phyloP scores from a whole-genome alignment of 2,888 invertebrate genomes.

The Melipona beecheii region DNA sequence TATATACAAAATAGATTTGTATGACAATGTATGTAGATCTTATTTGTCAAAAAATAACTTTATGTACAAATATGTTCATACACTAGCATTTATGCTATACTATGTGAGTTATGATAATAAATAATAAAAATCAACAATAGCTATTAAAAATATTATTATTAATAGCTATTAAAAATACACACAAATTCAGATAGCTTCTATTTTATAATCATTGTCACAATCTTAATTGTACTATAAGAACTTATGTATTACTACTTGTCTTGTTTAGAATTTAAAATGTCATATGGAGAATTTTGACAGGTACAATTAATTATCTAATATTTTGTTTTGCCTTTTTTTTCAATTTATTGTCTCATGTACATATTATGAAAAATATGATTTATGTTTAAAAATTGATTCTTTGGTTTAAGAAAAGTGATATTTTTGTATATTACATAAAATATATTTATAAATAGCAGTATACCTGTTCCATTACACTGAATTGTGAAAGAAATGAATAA shows the following conservation, averaged over 20 bases:
- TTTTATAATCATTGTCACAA: conserved; percentile 6
- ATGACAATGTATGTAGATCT: conserved; percentile 20
- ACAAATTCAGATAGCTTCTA: background rate
- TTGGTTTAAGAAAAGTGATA: conserved; percentile 21
- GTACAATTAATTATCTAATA: conserved; percentile 17
- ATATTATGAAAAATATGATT: conserved; percentile 38
- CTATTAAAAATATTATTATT: conserved; percentile 14
- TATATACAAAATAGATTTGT: conserved; percentile 48
- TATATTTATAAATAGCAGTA: conserved; percentile 10
- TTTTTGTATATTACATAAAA: conserved; percentile 14
- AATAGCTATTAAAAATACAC: conserved; percentile 34
- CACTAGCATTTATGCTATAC: conserved; percentile 19
- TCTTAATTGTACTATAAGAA: conserved; percentile 16
- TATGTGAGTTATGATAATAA: conserved; percentile 60
- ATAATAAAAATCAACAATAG: conserved; percentile 59
- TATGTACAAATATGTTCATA: conserved; percentile 23
- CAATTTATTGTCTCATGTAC: conserved; percentile 19
- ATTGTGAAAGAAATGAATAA: conserved; percentile 4
- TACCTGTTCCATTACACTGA: conserved; percentile 5
- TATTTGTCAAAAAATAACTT: conserved; percentile 22
- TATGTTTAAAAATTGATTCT: conserved; percentile 27
- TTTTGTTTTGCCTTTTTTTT: conserved; percentile 2
- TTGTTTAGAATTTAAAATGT: conserved; percentile 2
- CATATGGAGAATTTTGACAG: conserved; percentile 18
- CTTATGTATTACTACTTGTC: conserved; percentile 7